Conservation (phyloP, 2,797 vertebrate genomes). For the Carduelis carduelis region DNA sequence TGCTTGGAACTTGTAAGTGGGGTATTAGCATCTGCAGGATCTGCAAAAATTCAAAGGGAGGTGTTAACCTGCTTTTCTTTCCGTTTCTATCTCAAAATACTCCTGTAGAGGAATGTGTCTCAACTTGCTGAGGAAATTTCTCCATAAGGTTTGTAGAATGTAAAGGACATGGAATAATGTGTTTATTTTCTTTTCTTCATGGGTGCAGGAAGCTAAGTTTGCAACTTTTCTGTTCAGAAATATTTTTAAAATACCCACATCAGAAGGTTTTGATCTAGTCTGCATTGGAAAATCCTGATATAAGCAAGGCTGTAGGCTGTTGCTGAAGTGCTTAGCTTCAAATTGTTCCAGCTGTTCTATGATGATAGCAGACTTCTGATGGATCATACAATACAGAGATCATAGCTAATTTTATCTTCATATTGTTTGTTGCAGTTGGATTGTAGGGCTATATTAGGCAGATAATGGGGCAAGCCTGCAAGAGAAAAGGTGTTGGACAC, state of each 20-base stretch:
- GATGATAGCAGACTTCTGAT: slow-evolving; percentile 61
- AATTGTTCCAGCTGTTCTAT: slow-evolving; percentile 64
- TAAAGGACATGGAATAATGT: not conserved
- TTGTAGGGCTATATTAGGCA: not conserved
- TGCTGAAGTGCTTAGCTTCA: slow-evolving; percentile 43
- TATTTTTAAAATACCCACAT: slow-evolving; percentile 5
- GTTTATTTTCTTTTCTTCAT: not conserved
- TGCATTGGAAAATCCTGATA: slow-evolving; percentile 48
- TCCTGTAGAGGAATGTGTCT: not conserved
- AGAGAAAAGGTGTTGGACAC: not conserved
- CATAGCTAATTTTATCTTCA: slow-evolving; percentile 55
- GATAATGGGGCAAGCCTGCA: not conserved
- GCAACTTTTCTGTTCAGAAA: not conserved
- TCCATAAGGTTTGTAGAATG: not conserved
- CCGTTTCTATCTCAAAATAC: not conserved
- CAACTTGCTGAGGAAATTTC: not conserved
- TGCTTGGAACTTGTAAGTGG: not conserved
- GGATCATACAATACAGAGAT: slow-evolving; percentile 20
- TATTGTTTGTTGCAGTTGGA: slow-evolving; percentile 13
- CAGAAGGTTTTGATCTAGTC: slow-evolving; percentile 38
- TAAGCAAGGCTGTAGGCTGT: slow-evolving; percentile 36
- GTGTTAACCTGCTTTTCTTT: not conserved
- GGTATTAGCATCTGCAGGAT: not conserved
- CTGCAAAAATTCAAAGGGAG: not conserved
- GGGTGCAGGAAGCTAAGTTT: slow-evolving; percentile 3